Conservation (phyloP, 2,113 vertebrate species). For the Corvus cornix region DNA sequence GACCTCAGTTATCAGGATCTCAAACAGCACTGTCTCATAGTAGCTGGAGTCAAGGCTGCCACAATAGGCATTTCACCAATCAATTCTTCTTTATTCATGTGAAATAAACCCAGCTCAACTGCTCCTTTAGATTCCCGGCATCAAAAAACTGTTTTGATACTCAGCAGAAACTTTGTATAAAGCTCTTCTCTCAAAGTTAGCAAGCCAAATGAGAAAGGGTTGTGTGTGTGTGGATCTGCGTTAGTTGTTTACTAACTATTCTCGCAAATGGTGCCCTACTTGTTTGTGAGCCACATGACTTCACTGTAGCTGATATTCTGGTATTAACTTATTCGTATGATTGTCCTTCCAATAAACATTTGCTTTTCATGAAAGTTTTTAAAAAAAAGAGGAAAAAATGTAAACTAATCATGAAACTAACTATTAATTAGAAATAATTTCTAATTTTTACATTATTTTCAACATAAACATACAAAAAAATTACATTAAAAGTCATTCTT, state of each 20-base stretch:
- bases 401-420: neutral
- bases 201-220: neutral
- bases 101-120: neutral
- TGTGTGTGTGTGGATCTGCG: neutral
- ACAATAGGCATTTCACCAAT: neutral
- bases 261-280: neutral
- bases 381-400: neutral
- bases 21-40: neutral
- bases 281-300: neutral
- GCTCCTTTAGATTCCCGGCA: neutral
- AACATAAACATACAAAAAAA: neutral
- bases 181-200: neutral
- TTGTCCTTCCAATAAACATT: neutral
- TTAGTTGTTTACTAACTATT: neutral
- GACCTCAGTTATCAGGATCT: neutral
- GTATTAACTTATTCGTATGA: neutral
- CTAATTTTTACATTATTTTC: neutral
- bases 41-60: neutral
- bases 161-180: neutral
- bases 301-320: neutral
- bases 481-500: neutral
- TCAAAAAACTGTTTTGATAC: neutral
- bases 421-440: neutral
- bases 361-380: neutral
- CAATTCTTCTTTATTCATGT: neutral